Percentiles rank a stretch among this genome's conserved stretches.
phyloP scores from a whole-genome alignment of 2,888 invertebrate genomes.

The Euclidia mi region DNA sequence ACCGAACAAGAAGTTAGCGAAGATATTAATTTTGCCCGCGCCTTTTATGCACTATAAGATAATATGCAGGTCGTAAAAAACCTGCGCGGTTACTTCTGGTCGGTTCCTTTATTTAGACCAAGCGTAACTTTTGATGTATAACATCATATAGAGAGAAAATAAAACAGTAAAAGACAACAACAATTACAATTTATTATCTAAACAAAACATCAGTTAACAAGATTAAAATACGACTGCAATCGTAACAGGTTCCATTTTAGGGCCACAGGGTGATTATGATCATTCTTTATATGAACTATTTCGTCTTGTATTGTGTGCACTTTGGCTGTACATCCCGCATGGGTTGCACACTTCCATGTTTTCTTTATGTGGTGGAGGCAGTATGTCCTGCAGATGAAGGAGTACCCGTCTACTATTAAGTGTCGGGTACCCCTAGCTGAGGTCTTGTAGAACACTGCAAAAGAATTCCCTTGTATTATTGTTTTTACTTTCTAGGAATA shows the following conservation, averaged over 20 bases:
- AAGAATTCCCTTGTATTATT: constrained; percentile 16
- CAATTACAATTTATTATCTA: constrained; percentile 11
- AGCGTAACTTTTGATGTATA: no score
- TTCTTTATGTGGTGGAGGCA: constrained; percentile 74
- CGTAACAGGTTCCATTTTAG: constrained; percentile 42
- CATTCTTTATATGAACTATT: constrained; percentile 67
- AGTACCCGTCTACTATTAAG: constrained; percentile 71
- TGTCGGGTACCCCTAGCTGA: constrained; percentile 74
- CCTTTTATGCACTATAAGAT: no score
- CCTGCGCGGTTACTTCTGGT: no score
- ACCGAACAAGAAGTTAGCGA: no score
- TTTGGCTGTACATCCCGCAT: constrained; percentile 75
- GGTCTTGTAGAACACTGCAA: constrained; percentile 77
- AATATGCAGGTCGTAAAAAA: no score
- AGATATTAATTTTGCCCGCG: no score
- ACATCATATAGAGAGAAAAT: background rate
- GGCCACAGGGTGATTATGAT: constrained; percentile 65
- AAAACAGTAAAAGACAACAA: constrained; percentile 3
- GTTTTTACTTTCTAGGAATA: constrained; percentile 1
- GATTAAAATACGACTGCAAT: constrained; percentile 36
- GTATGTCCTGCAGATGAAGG: constrained; percentile 77
- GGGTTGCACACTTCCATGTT: constrained; percentile 74
- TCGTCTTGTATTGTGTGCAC: constrained; percentile 73
- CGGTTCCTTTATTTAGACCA: no score
- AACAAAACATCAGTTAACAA: constrained; percentile 17